phyloP scores from a whole-genome alignment of 2,113 vertebrate genomes.

The Oreochromis spilurus region DNA sequence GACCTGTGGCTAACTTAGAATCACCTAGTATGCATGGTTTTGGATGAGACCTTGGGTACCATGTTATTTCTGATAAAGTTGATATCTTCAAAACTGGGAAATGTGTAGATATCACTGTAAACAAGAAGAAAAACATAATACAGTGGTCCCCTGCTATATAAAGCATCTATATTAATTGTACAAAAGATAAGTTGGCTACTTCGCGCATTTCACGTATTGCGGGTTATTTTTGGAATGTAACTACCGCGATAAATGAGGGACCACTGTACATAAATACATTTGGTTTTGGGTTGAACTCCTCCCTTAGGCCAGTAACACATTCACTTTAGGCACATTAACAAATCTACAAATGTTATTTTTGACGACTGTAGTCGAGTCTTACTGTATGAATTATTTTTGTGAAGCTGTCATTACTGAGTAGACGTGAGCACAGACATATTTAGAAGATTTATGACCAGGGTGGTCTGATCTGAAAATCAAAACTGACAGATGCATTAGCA shows the following conservation, averaged over 20 bases:
- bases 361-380: background rate
- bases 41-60: background rate
- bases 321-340: background rate
- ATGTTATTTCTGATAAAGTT: background rate
- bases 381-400: background rate
- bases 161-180: no score
- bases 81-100: background rate
- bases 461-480: slow-evolving; percentile 45
- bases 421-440: slow-evolving; percentile 51
- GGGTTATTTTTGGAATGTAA: no score
- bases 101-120: background rate
- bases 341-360: background rate
- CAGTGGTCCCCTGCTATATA: no score
- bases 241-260: no score
- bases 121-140: background rate
- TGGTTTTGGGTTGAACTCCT: background rate
- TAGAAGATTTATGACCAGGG: slow-evolving; percentile 44
- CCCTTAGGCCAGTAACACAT: background rate
- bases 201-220: no score
- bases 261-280: background rate
- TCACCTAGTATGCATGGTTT: background rate
- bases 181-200: no score
- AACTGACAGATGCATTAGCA: slow-evolving; percentile 43
- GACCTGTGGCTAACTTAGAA: background rate
- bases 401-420: slow-evolving; percentile 7